Evolutionary conservation across 2,888 invertebrate genomes (phyloP), one percentile per base, ranked within the genome.

Genomic region (Drosophila fungiperda): DNA sequence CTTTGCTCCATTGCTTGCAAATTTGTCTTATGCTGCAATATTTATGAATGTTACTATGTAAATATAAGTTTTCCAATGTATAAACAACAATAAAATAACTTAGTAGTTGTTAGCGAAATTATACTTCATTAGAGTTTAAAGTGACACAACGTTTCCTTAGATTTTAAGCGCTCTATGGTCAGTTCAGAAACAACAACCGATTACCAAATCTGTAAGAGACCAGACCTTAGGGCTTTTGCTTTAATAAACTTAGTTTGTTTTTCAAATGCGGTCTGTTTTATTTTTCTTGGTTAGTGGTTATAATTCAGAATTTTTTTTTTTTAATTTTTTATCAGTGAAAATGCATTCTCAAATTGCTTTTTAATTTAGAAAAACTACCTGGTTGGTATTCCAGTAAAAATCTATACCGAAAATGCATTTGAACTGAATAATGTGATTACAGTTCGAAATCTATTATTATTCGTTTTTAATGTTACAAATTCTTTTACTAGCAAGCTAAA

Each of bases 1-100:
- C 20, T 55, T 64, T 58, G 48, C 50, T 63, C 17, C 58, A 48
- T 58, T 72, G 54, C 71, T 83, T 83, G 82, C 88, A 73, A 86
- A 81, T 71, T 85, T 85, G n/a, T 65, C 72, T 80, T 67, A 69
- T 38, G 59, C 58, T 83, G 85, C 85, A 83, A 85, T 83, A 87
- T 83, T 79, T 15, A 70, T 73, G 69, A 83, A 82, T 54, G 72
- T 73, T 73, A 76, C 64, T 82, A 80, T 80, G 83, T 80, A 73
- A 82, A 81, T 78, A 55, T 61, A 66, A 48, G 58, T 53, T 50
- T 20, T 29, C 49, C 52, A 32, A 42, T 57, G 52, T 69, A 63
- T 49, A 60, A 66, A 66, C 49, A 64, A 57, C 29, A 29, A 29
- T 29, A 29, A 29, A 29, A 5, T 29, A 29, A 6, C 29, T 64